Percentiles rank a stretch among this genome's conserved stretches.
These are phyloP conservation scores for Vireo altiloquus DNA, from an alignment of 2,113 vertebrate genomes.

Conservation along the genomic window DNA sequence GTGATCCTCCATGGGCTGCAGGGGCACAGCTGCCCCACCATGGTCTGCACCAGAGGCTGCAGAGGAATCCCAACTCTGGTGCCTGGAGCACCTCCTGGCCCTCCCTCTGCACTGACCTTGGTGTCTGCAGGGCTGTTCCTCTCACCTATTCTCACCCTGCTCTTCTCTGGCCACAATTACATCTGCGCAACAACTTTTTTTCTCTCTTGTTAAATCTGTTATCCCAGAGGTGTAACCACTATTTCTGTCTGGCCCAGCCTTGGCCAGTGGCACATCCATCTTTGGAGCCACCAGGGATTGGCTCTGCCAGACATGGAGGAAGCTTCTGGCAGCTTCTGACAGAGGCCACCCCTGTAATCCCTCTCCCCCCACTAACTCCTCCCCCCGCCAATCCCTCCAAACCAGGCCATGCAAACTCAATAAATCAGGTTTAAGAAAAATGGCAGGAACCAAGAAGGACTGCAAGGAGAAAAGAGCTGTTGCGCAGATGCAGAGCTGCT, in stretches of 20 bases:
- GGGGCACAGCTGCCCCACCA: neutral
- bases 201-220: neutral
- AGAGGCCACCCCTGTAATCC: neutral
- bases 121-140: neutral
- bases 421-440: neutral
- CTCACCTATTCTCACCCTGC: neutral
- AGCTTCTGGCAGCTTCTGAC: neutral
- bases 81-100: neutral
- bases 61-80: neutral
- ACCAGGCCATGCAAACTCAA: neutral
- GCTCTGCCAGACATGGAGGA: neutral
- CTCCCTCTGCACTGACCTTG: neutral
- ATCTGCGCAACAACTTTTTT: neutral
- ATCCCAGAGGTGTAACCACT: too few species aligned
- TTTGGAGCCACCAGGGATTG: neutral
- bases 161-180: neutral
- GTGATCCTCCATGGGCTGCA: neutral
- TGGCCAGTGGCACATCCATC: rapidly evolving
- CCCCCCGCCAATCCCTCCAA: neutral
- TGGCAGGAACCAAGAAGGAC: neutral
- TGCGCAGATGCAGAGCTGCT: rapidly evolving
- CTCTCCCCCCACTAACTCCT: too few species aligned
- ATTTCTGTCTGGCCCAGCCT: neutral
- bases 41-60: neutral
- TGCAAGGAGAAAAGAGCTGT: neutral